These are phyloP conservation scores for Choristoneura fumiferana DNA, from an alignment of 1,140 invertebrate species.

Conservation along the genomic window DNA sequence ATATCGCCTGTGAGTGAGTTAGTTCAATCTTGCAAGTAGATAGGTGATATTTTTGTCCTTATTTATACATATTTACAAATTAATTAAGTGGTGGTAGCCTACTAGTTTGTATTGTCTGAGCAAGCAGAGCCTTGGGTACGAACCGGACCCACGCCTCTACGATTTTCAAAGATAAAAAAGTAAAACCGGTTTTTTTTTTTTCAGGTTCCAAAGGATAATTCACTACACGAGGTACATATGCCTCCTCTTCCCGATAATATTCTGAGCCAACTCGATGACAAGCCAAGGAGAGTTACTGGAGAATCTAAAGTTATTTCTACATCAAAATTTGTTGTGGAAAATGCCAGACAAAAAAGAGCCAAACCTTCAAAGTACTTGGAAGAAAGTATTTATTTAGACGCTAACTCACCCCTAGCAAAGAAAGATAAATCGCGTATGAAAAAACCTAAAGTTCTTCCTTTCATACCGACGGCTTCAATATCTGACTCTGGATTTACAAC, in stretches of 20 bases:
- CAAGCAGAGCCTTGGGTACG: too few species aligned
- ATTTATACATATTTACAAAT: too few species aligned
- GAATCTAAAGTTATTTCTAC: conserved; percentile 52
- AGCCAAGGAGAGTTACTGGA: conserved; percentile 38
- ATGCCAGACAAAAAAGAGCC: conserved; percentile 40
- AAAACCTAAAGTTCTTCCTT: conserved; percentile 63
- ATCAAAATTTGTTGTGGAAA: conserved; percentile 52
- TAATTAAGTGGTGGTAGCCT: too few species aligned
- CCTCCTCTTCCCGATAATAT: conserved; percentile 48
- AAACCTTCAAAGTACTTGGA: conserved; percentile 68
- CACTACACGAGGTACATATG: conserved; percentile 44
- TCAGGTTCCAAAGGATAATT: conserved; percentile 48
- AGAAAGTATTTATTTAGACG: conserved; percentile 61
- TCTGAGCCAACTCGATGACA: conserved; percentile 50
- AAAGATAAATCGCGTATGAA: conserved; percentile 44
- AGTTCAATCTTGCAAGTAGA: too few species aligned
- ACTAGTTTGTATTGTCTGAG: too few species aligned
- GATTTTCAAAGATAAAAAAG: too few species aligned
- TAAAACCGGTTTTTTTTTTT: too few species aligned
- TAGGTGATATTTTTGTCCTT: too few species aligned
- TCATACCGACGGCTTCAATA: conserved; percentile 54
- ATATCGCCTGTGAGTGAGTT: too few species aligned
- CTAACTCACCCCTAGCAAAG: conserved; percentile 32
- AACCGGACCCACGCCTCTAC: too few species aligned
- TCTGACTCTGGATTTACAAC: conserved; percentile 61